Evolutionary conservation across 1,140 invertebrate genomes (phyloP).

Genomic region (Drosophila leontia): DNA sequence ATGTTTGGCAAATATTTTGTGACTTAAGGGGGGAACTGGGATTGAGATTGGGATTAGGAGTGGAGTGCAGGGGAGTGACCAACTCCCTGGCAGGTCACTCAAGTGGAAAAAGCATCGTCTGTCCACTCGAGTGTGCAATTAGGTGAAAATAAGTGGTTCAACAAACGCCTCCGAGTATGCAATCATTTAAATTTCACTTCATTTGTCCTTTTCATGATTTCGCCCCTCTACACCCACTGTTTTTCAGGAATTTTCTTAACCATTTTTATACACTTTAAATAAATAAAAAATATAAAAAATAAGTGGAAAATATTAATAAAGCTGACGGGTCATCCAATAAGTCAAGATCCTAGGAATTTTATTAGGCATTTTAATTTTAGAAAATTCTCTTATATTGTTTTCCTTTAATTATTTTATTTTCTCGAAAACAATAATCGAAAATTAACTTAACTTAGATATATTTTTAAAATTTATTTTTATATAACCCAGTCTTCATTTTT

Average conservation of each 20-base stretch:
- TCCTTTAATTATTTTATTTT: too few species aligned
- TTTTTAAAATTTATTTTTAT: background rate
- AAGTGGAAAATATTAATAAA: background rate
- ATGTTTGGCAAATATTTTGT: constrained; percentile 59
- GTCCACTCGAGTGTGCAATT: constrained; percentile 82
- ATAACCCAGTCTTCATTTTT: too few species aligned
- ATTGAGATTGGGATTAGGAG: background rate
- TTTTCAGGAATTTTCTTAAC: background rate
- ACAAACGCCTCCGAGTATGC: constrained; percentile 79
- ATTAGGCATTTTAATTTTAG: too few species aligned
- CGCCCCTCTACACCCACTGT: background rate
- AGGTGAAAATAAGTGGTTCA: constrained; percentile 83
- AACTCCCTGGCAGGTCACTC: constrained; percentile 15
- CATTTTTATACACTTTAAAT: constrained; percentile 17
- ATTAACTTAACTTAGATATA: too few species aligned
- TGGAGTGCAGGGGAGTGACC: background rate
- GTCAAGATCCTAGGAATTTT: too few species aligned
- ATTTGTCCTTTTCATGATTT: constrained; percentile 81
- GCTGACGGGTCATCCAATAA: too few species aligned
- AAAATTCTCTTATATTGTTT: too few species aligned
- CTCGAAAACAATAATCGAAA: too few species aligned
- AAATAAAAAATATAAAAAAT: background rate
- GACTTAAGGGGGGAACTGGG: constrained; percentile 10
- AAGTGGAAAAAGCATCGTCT: constrained; percentile 63
- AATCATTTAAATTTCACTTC: constrained; percentile 84